A percentile compares a stretch with the other conserved stretches of the same genome.
phyloP scores from a whole-genome alignment of 2,797 vertebrate species.

The Pseudochirops corinnae region DNA sequence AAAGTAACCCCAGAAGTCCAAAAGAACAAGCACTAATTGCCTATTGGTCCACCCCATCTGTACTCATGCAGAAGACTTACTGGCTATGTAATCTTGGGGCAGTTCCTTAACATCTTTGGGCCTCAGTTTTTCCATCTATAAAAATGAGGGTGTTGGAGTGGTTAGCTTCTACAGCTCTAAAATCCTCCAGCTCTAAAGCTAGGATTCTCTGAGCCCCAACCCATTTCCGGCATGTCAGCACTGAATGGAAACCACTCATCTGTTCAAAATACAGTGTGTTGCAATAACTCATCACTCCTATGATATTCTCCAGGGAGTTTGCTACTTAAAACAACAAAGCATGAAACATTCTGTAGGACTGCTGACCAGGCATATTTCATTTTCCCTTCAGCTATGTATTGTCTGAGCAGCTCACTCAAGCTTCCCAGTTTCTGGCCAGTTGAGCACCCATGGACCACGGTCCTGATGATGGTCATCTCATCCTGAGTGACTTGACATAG shows the following conservation, averaged over 20 bases:
- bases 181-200: not conserved
- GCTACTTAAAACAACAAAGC: not conserved
- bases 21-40: not conserved
- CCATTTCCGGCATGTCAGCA: not conserved
- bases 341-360: not conserved
- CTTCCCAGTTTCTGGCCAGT: not conserved
- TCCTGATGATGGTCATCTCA: not conserved
- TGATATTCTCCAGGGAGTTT: not conserved
- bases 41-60: not conserved
- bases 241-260: not conserved
- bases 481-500: not conserved
- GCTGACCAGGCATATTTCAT: not conserved
- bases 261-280: not conserved
- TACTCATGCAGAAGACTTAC: not conserved
- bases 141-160: not conserved
- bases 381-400: not conserved
- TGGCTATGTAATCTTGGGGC: not conserved
- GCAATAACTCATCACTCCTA: not conserved
- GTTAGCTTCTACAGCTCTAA: not conserved
- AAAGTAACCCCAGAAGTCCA: not conserved
- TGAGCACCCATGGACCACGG: not conserved
- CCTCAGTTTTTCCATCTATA: not conserved
- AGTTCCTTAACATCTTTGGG: not conserved
- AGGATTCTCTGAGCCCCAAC: not conserved
- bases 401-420: not conserved